phyloP scores from a whole-genome alignment of 1,140 invertebrate genomes.

The Zaprionus gabonicus region DNA sequence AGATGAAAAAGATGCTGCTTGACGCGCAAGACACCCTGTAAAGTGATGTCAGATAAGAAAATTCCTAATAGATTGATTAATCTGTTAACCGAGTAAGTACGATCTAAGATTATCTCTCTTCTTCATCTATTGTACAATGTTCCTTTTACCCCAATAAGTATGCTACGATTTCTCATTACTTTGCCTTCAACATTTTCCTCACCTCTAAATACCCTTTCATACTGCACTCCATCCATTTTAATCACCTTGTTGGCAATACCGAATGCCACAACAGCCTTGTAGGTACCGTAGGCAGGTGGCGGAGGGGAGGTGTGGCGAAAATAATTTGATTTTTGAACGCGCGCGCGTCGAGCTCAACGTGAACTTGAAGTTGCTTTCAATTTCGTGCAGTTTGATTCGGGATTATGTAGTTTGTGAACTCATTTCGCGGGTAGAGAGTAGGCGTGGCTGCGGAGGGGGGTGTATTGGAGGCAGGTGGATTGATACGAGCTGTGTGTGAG shows the following conservation, averaged over 20 bases:
- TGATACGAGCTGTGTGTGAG: neutral
- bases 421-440: neutral
- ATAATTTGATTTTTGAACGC: constrained; percentile 61
- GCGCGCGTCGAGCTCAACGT: neutral
- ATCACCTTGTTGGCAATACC: neutral
- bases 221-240: neutral
- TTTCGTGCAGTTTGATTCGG: constrained; percentile 16
- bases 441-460: neutral
- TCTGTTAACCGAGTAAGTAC: too few relatives aligned
- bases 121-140: too few relatives aligned
- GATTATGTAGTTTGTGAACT: constrained; percentile 19
- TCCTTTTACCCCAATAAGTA: neutral
- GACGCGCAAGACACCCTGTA: neutral
- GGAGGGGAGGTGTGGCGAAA: constrained; percentile 9
- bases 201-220: neutral
- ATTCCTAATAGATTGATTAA: too few relatives aligned
- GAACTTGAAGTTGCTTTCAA: constrained; percentile 2
- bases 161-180: neutral
- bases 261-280: constrained; percentile 4
- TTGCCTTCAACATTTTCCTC: too few relatives aligned
- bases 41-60: neutral
- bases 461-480: neutral
- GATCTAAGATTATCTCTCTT: too few relatives aligned
- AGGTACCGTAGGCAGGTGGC: neutral
- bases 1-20: neutral